phyloP scores from a whole-genome alignment of 64 coral and sea anemone species.

The Hydrozoanthus tunicans region DNA sequence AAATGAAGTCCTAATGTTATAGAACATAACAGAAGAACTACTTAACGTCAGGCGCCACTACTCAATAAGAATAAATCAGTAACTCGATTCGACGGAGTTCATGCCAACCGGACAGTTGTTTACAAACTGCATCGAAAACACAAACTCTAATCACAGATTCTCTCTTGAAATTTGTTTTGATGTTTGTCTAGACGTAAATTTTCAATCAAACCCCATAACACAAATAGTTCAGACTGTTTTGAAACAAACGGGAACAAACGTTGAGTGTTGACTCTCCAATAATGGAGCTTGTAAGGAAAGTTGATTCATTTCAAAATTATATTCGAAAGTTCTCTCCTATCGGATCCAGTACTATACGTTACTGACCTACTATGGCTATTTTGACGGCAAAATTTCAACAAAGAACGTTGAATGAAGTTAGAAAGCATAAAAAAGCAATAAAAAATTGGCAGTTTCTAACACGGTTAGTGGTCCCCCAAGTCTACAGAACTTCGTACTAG shows the following conservation, averaged over 20 bases:
- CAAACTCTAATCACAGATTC: not conserved
- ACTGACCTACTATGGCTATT: not conserved
- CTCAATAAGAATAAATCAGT: not conserved
- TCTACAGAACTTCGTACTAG: not conserved
- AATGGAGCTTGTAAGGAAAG: not conserved
- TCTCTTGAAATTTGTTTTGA: not conserved
- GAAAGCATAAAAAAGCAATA: not conserved
- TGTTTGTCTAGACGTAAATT: not conserved
- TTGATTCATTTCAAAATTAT: not conserved
- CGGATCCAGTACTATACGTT: not conserved
- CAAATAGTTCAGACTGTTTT: constrained; percentile 2
- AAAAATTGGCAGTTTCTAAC: constrained; percentile 16
- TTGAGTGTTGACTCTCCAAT: not conserved
- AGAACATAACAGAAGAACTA: not conserved
- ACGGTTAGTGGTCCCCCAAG: not conserved
- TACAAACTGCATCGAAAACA: not conserved
- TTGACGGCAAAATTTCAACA: not conserved
- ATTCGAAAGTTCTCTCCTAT: not conserved
- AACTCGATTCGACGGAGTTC: not conserved
- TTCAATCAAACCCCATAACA: not conserved
- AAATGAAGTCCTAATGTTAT: not conserved
- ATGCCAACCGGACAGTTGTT: not conserved
- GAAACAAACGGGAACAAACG: not conserved
- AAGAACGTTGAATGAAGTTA: not conserved
- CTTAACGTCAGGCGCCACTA: not conserved